phyloP scores from a whole-genome alignment of 2,888 invertebrate species.

The Oscheius myriophilus region DNA sequence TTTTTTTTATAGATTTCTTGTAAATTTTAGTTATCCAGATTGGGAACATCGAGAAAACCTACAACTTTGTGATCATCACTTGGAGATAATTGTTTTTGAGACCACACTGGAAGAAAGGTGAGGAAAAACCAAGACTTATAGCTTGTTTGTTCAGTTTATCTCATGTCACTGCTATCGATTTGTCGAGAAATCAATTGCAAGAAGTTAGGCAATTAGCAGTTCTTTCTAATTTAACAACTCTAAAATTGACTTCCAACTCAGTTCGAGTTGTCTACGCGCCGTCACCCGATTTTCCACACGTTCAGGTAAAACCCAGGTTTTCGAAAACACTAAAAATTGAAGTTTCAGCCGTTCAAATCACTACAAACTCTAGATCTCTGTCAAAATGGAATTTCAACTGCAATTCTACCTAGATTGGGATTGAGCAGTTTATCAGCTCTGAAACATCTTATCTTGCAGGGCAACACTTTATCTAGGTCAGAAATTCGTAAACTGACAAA shows the following conservation, averaged over 20 bases:
- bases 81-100: constrained; percentile 29
- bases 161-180: constrained; percentile 5
- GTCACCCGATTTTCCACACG: background rate
- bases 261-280: constrained; percentile 6
- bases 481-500: background rate
- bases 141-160: constrained; percentile 1
- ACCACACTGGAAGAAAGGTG: constrained; percentile 8
- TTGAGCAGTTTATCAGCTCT: background rate
- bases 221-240: constrained; percentile 3
- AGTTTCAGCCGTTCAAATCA: constrained; percentile 30
- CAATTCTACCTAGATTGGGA: constrained; percentile 13
- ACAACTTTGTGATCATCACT: constrained; percentile 6
- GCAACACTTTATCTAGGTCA: constrained; percentile 2
- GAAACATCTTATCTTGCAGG: background rate
- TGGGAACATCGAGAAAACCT: background rate
- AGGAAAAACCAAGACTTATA: background rate
- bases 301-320: background rate
- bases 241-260: background rate
- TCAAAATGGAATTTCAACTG: constrained; percentile 2
- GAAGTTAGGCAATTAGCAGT: constrained; percentile 10
- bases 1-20: background rate
- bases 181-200: constrained; percentile 19
- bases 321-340: constrained; percentile 1
- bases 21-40: constrained; percentile 18
- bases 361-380: constrained; percentile 37